A percentile compares a stretch with the other conserved stretches of the same genome.
Conservation (phyloP, 2,797 vertebrate species). For the Lithobates sylvaticus region DNA sequence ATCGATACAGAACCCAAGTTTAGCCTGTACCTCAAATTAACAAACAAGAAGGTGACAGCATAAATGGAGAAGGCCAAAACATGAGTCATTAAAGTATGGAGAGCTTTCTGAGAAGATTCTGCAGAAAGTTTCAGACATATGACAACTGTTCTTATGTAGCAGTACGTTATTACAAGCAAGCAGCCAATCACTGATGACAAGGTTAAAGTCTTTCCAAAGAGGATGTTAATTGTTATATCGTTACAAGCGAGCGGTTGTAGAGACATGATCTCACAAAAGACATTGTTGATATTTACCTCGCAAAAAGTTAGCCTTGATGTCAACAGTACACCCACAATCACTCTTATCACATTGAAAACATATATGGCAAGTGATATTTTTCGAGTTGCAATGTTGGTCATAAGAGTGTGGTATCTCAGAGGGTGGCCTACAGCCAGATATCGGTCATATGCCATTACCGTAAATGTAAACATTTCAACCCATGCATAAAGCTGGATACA, state of each 20-base stretch:
- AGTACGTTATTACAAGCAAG: not conserved
- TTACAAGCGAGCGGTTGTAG: constrained; percentile 3
- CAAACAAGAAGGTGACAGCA: not conserved
- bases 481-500: not conserved
- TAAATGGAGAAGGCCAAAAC: constrained; percentile 9
- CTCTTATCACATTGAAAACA: not conserved
- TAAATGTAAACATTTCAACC: constrained; percentile 10
- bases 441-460: constrained; percentile 32
- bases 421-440: constrained; percentile 30
- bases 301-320: constrained; percentile 1
- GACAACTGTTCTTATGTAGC: constrained; percentile 7
- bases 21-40: constrained; percentile 12
- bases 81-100: constrained; percentile 11
- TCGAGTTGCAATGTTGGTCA: not conserved
- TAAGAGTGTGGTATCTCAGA: not conserved
- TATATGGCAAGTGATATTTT: not conserved
- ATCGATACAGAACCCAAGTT: not conserved
- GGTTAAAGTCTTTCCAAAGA: not conserved
- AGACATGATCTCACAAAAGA: constrained; percentile 29
- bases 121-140: constrained; percentile 19
- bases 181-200: not conserved
- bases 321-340: not conserved
- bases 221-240: not conserved
- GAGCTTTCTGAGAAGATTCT: constrained; percentile 8
- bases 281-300: not conserved